Evolutionary conservation across 2,888 invertebrate species (phyloP).

Genomic region (Mayetiola destructor): DNA sequence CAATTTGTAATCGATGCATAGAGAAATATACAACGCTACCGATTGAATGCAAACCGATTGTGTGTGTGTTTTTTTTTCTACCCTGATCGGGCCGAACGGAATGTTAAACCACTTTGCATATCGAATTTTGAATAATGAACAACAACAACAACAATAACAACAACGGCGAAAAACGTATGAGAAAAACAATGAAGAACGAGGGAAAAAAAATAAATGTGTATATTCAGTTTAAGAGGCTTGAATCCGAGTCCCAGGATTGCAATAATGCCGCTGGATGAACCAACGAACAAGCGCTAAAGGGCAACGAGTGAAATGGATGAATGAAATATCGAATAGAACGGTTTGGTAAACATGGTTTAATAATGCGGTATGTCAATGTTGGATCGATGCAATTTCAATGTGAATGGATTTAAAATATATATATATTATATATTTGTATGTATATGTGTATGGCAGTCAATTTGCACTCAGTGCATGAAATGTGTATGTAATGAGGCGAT

Average conservation of each 20-base stretch:
- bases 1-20: slow-evolving; percentile 10
- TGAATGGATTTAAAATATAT: slow-evolving; percentile 1
- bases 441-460: neutral
- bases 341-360: slow-evolving; percentile 6
- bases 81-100: no score
- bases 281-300: no score
- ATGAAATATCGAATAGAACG: neutral
- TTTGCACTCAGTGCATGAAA: neutral
- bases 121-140: neutral
- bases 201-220: no score
- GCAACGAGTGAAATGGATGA: no score
- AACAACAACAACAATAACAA: no score
- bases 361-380: slow-evolving; percentile 10
- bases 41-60: no score
- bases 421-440: neutral
- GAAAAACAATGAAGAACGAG: neutral
- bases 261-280: no score
- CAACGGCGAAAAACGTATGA: no score
- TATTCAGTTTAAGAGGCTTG: no score
- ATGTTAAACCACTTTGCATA: slow-evolving; percentile 12
- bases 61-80: neutral
- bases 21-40: neutral
- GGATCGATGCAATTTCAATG: neutral
- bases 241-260: no score
- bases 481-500: neutral